These are phyloP conservation scores for Rhinogobio ventralis DNA, from an alignment of 2,797 vertebrate genomes.

Conservation along the genomic window DNA sequence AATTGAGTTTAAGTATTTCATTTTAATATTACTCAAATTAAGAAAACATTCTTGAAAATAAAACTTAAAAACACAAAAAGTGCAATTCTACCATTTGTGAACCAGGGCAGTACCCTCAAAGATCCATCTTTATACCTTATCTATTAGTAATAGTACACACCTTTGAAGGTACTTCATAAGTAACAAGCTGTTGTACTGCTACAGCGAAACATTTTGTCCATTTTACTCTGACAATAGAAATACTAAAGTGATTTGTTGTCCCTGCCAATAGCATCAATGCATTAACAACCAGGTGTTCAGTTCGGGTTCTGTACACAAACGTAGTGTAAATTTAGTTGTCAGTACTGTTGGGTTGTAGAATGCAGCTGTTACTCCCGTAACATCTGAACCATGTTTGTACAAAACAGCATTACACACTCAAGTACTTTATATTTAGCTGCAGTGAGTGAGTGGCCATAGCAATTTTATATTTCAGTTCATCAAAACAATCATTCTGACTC, in stretches of 20 bases:
- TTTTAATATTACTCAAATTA: too few species aligned
- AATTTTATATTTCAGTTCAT: slow-evolving; percentile 1
- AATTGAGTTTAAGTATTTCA: too few species aligned
- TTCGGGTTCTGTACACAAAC: background rate
- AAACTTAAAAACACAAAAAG: too few species aligned
- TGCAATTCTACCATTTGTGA: too few species aligned
- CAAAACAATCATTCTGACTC: background rate
- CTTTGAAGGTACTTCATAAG: background rate
- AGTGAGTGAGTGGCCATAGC: background rate
- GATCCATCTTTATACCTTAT: background rate
- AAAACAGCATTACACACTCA: background rate
- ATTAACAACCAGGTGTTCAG: background rate
- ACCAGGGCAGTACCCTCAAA: background rate
- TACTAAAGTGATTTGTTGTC: background rate
- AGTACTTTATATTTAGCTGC: background rate
- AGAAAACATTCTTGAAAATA: too few species aligned
- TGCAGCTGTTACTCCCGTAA: background rate
- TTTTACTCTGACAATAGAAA: background rate
- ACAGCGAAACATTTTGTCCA: background rate
- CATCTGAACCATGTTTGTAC: background rate
- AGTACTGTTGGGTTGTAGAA: background rate
- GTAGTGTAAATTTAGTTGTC: background rate
- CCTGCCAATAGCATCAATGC: background rate
- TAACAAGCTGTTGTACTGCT: background rate
- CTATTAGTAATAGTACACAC: too few species aligned